Evolutionary conservation across 2,797 vertebrate species (phyloP).

Genomic region (Australoheros facetus): DNA sequence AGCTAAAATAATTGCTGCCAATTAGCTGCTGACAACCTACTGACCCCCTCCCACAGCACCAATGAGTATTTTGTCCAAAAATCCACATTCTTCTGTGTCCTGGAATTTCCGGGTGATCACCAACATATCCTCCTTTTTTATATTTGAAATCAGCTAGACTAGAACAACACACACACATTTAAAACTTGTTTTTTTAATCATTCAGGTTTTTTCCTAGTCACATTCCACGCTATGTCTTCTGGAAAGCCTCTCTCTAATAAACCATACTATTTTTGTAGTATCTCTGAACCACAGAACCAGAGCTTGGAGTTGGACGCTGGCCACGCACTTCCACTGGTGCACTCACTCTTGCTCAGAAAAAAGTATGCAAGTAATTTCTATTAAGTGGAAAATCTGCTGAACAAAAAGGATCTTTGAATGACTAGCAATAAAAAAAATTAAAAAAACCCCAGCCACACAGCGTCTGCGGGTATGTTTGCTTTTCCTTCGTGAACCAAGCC

Average conservation of each 20-base stretch:
- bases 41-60: conserved; percentile 48
- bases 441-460: conserved; percentile 28
- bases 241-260: neutral
- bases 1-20: conserved; percentile 61
- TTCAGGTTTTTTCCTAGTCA: neutral
- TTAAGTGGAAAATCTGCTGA: conserved; percentile 37
- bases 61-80: conserved; percentile 38
- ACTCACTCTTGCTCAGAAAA: conserved; percentile 4
- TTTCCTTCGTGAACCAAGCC: conserved; percentile 16
- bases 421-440: neutral
- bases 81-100: conserved; percentile 7
- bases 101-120: conserved; percentile 10
- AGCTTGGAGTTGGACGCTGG: neutral
- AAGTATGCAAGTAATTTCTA: conserved; percentile 34
- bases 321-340: conserved; percentile 42
- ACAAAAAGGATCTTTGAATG: conserved; percentile 23
- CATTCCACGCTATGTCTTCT: conserved; percentile 11
- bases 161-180: neutral
- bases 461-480: conserved; percentile 21
- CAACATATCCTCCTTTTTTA: neutral
- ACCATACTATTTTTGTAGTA: neutral
- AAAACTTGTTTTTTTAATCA: neutral
- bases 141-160: neutral
- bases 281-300: conserved; percentile 1
- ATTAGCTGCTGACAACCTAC: conserved; percentile 54